Conservation (phyloP, 2,888 invertebrate species). For the Trichogramma evanescens region DNA sequence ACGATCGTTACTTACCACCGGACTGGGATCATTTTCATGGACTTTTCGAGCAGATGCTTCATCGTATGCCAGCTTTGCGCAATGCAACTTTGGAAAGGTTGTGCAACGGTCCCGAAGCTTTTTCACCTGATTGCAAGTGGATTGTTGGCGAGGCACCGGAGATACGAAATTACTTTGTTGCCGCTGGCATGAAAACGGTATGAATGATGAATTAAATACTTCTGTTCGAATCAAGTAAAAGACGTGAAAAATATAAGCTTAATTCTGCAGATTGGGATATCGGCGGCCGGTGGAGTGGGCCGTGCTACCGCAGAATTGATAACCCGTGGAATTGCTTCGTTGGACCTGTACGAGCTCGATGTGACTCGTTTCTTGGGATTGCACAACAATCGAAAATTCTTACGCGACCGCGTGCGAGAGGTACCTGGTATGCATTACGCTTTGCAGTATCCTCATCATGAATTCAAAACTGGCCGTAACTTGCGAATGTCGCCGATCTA, state of each 20-base stretch:
- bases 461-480: slow-evolving; percentile 82
- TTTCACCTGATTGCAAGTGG: slow-evolving; percentile 95
- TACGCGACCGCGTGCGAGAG: slow-evolving; percentile 85
- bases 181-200: slow-evolving; percentile 88
- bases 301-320: slow-evolving; percentile 83
- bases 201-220: slow-evolving; percentile 6
- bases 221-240: neutral
- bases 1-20: slow-evolving; percentile 54
- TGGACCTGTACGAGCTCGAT: slow-evolving; percentile 84
- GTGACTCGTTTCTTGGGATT: slow-evolving; percentile 83
- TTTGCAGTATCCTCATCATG: slow-evolving; percentile 74
- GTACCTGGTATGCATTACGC: slow-evolving; percentile 84
- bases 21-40: slow-evolving; percentile 98
- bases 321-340: slow-evolving; percentile 68
- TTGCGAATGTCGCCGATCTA: slow-evolving; percentile 92
- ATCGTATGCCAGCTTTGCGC: slow-evolving; percentile 73
- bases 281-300: slow-evolving; percentile 92
- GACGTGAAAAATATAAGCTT: neutral
- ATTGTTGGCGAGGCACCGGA: slow-evolving; percentile 91
- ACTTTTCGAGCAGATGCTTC: slow-evolving; percentile 75
- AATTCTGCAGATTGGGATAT: slow-evolving; percentile 66
- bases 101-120: slow-evolving; percentile 86
- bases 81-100: slow-evolving; percentile 71
- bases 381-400: slow-evolving; percentile 90
- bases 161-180: slow-evolving; percentile 61